A percentile compares a stretch with the other conserved stretches of the same genome.
Conservation (phyloP, 2,888 invertebrate genomes). For the Agrochola macilenta region DNA sequence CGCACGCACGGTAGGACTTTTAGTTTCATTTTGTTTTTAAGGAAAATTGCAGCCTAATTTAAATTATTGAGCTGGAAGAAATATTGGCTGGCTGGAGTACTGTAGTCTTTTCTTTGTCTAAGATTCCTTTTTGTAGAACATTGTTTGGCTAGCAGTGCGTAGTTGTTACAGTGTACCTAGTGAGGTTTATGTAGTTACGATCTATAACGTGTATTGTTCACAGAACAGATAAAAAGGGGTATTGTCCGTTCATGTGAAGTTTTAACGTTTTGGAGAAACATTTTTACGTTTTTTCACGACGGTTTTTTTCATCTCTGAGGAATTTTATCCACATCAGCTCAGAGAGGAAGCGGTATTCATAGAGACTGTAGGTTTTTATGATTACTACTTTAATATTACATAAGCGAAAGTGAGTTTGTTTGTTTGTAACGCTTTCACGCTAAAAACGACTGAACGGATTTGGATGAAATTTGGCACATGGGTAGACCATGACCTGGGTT, state of each 20-base stretch:
- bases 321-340: no score
- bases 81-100: constrained; percentile 46
- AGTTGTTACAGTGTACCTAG: not conserved
- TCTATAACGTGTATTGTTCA: not conserved
- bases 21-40: constrained; percentile 54
- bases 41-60: constrained; percentile 64
- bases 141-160: constrained; percentile 4
- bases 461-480: no score
- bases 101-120: constrained; percentile 29
- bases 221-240: no score
- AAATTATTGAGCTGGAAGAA: constrained; percentile 64
- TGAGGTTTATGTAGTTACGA: not conserved
- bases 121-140: constrained; percentile 40
- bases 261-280: not conserved
- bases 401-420: no score
- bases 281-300: no score
- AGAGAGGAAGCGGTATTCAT: no score
- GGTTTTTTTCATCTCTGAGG: not conserved
- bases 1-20: constrained; percentile 34
- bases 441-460: no score
- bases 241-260: not conserved
- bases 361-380: no score
- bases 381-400: no score
- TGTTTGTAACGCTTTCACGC: no score
- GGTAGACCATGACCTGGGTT: no score